phyloP scores from a whole-genome alignment of 2,113 vertebrate species.

The Jacana jacana region DNA sequence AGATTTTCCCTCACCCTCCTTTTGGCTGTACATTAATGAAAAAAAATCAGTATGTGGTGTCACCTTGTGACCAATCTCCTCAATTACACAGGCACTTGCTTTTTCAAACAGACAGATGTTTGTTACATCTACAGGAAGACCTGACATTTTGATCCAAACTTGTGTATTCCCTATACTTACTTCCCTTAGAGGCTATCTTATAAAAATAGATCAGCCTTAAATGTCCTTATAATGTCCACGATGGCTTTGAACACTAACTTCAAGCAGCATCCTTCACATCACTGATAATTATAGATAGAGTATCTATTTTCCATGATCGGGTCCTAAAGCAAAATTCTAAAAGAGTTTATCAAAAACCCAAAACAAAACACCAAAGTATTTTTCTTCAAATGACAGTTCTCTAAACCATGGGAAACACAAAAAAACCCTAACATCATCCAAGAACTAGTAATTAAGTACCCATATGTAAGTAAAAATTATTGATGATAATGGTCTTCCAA shows the following conservation, averaged over 20 bases:
- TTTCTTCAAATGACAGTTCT: neutral
- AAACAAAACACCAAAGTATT: neutral
- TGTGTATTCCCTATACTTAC: neutral
- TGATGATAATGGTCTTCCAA: neutral
- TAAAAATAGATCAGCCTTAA: neutral
- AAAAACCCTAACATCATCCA: neutral
- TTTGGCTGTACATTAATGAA: no score
- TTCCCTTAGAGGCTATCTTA: neutral
- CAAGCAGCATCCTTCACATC: neutral
- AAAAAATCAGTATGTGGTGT: no score
- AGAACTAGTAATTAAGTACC: neutral
- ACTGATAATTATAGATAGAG: neutral
- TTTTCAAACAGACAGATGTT: neutral
- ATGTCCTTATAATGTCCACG: neutral
- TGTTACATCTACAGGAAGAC: neutral
- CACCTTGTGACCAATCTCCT: neutral
- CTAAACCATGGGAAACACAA: neutral
- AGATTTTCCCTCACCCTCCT: no score
- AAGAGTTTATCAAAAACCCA: neutral
- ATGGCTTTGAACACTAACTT: neutral
- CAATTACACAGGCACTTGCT: neutral
- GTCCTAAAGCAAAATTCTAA: neutral
- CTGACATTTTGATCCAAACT: neutral
- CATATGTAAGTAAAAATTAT: neutral
- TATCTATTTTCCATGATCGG: neutral